Base-by-base conservation (phyloP, 1,140 invertebrate genomes). In the Rhyacophila brunnea region DNA sequence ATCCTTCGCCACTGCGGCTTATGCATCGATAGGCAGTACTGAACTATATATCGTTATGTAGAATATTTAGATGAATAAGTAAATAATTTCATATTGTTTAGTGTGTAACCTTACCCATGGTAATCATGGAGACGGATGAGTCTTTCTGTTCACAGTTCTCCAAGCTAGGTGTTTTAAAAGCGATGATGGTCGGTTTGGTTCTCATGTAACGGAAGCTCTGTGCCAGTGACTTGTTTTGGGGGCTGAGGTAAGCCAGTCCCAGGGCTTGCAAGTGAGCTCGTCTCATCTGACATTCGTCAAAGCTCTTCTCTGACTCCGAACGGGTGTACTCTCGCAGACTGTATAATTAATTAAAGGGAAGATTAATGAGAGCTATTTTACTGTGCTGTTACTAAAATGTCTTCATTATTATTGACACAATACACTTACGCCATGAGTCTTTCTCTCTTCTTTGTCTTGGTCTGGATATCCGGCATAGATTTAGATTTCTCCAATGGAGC, bases 171-270 rank as follows among this genome's bases (percentile, higher is more conserved):
- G 88, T 85, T 72, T 90, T 89, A 64, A 92, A 90, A 1, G 90
- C 88, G 35, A 93, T 91, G 42, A 93, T 90, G 0, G 90, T 90
- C 1, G 91, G 91, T 68, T 93, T 93, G 45, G 85, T 88, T 34
- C 91, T 75, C 90, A 93, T 92, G 68, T 93, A 93, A 15, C 90
- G 80, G 71, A 91, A 91, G 69, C 87, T 90, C 67, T 91, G 88
- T 1, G 88, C 89, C 46, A 91, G 71, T 11, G 85, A 85, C 67
- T 86, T 86, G 67, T 90, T 90, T 68, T 90, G 88, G 7, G 88
- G 87, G 67, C 84, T 88, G 6, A 86, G 68, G 64, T 89, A 89
- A 7, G 87, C 87, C 36, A 86, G 62, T 1, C 86, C 86, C 14
- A 87, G 70, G 14, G 85, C 84, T 65, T 85, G 83, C 6, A 87